Evolutionary conservation across 2,113 vertebrate species (phyloP).

Genomic region (Monarcha castaneiventris): DNA sequence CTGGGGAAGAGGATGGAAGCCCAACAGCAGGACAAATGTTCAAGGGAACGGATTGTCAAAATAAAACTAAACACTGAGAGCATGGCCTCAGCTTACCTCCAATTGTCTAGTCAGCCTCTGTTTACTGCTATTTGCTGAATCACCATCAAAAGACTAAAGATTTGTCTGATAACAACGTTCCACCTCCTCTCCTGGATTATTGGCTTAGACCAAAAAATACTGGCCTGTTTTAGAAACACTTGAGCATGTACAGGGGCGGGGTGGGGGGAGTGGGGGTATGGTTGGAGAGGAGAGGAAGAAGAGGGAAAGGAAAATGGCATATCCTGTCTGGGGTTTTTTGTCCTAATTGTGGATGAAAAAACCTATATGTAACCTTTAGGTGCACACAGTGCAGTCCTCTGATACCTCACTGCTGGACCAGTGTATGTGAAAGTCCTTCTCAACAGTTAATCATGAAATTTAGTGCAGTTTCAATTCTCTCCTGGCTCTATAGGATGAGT

Average conservation of each 20-base stretch:
- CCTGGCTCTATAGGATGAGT: not conserved
- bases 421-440: not conserved
- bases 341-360: not conserved
- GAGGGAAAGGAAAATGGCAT: not conserved
- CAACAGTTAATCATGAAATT: not conserved
- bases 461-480: not conserved
- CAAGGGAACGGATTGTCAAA: not conserved
- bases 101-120: not conserved
- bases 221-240: not conserved
- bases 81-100: not conserved
- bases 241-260: not conserved
- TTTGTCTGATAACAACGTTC: not conserved
- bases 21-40: not conserved
- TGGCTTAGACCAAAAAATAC: not conserved
- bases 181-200: not conserved
- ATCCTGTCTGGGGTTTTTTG: accelerated
- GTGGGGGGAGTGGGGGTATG: too few species aligned
- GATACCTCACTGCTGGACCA: not conserved
- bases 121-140: not conserved
- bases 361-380: not conserved
- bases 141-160: not conserved
- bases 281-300: not conserved
- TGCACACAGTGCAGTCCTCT: not conserved
- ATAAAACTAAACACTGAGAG: not conserved
- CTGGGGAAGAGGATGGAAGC: not conserved